phyloP scores from a whole-genome alignment of 2,113 vertebrate genomes.

The Elephantulus edwardii region DNA sequence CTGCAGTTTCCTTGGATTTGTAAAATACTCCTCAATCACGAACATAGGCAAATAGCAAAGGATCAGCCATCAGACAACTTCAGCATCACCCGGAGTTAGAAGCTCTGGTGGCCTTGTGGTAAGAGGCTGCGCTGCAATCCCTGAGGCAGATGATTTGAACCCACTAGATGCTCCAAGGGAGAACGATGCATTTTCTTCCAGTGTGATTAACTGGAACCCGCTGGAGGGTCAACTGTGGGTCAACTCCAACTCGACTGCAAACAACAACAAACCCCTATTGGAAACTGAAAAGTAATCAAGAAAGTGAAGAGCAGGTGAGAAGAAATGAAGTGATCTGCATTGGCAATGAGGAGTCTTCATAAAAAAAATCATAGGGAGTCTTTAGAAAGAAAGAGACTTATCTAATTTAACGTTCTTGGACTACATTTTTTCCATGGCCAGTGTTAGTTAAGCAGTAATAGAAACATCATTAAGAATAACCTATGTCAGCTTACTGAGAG shows the following conservation, averaged over 20 bases:
- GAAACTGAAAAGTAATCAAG: neutral
- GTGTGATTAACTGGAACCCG: no score
- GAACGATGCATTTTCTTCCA: no score
- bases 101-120: no score
- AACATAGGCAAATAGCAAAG: neutral
- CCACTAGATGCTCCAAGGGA: no score
- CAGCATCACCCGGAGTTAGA: neutral
- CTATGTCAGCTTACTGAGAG: neutral
- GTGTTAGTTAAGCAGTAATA: neutral
- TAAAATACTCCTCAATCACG: neutral
- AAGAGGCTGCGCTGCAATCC: no score
- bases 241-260: no score
- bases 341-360: neutral
- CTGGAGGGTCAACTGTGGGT: no score
- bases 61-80: neutral
- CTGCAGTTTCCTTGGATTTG: neutral
- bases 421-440: neutral
- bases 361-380: neutral
- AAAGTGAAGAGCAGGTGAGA: neutral
- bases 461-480: neutral
- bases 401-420: neutral
- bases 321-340: neutral
- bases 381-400: no score
- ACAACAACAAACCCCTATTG: neutral
- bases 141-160: no score